Evolutionary conservation across 2,797 vertebrate genomes (phyloP), one percentile per base, ranked within the genome.

Genomic region (Acrossocheilus wenchowensis): DNA sequence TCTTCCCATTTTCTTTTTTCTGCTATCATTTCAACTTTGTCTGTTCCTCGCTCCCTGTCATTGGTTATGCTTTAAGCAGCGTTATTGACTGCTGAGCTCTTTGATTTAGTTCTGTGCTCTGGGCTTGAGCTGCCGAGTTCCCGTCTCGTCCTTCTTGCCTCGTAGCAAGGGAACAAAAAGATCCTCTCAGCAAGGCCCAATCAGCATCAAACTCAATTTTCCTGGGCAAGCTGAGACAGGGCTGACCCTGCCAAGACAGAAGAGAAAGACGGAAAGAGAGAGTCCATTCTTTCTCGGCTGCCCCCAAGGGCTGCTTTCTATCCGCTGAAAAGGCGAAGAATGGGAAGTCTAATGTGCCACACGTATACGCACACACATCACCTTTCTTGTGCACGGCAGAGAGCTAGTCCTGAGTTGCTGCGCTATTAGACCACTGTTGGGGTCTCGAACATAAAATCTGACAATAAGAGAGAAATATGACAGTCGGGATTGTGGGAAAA

Each of bases 191-290:
- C 78, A 81, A 64, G 84, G 57, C 78, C 84, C 84, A 86, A 74
- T 86, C 78, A 86, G 84, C 84, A 86, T 86, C 84, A 86, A 86
- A 86, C 84, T 86, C 78, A 86, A 81, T 86, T 86, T 86, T 86
- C 78, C 34, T 66, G 54, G 84, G 78, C 84, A 86, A 86, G 84
- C 84, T 81, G 84, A 81, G 78, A 74, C 78, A 52, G 78, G 78
- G 34, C 84, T 86, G 71, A 86, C 84, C 84, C 78, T 81, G 78
- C 54, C 69, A 86, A 81, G 78, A 81, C 84, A 34, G 41, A 72
- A 86, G 78, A 64, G 84, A 66, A 62, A 78, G 78, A 62, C 34
- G 2, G n/a, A 75, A 48, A 48, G 57, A 64, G 73, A 71, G 45
- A 74, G 83, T 43, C 52, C 68, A 72, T 80, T 85, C 77, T 73